A percentile compares a stretch with the other conserved stretches of the same genome.
Conservation (phyloP, 2,113 vertebrate species). For the Pollachius pollachius region DNA sequence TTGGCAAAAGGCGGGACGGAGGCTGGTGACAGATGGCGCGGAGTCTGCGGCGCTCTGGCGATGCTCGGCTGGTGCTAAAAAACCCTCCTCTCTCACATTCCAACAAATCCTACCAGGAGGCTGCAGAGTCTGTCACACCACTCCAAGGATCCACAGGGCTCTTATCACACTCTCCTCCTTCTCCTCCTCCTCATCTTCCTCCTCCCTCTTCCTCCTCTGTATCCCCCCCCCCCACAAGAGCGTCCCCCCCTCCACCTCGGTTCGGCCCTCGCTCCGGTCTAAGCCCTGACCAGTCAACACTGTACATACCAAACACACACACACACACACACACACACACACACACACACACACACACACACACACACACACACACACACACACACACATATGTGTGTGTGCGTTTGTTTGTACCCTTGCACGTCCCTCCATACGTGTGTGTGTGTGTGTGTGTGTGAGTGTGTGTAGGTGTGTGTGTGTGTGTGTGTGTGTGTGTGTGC, state of each 20-base stretch:
- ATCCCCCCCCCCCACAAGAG: background rate
- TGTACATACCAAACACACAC: background rate
- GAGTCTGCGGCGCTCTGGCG: slow-evolving; percentile 82
- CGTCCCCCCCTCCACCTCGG: slow-evolving; percentile 23
- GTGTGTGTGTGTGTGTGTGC: too few relatives aligned
- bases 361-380: too few relatives aligned
- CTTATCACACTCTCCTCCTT: slow-evolving; percentile 35
- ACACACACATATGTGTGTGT: too few relatives aligned
- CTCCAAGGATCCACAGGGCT: slow-evolving; percentile 60
- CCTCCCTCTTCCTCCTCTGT: background rate
- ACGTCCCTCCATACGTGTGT: too few relatives aligned
- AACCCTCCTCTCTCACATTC: slow-evolving; percentile 83
- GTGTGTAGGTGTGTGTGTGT: too few relatives aligned
- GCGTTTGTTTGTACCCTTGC: too few relatives aligned
- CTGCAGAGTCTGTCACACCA: slow-evolving; percentile 76
- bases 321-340: too few relatives aligned
- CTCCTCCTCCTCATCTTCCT: slow-evolving; percentile 19
- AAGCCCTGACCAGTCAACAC: slow-evolving; percentile 61
- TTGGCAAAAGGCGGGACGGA: slow-evolving; percentile 75
- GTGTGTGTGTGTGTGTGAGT: too few relatives aligned
- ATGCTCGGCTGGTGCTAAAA: slow-evolving; percentile 79
- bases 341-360: too few relatives aligned
- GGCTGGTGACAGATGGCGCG: slow-evolving; percentile 82
- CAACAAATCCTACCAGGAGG: slow-evolving; percentile 82
- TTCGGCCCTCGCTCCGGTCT: slow-evolving; percentile 16